Evolutionary conservation across 2,113 vertebrate species (phyloP).

Genomic region (Jacana jacana): DNA sequence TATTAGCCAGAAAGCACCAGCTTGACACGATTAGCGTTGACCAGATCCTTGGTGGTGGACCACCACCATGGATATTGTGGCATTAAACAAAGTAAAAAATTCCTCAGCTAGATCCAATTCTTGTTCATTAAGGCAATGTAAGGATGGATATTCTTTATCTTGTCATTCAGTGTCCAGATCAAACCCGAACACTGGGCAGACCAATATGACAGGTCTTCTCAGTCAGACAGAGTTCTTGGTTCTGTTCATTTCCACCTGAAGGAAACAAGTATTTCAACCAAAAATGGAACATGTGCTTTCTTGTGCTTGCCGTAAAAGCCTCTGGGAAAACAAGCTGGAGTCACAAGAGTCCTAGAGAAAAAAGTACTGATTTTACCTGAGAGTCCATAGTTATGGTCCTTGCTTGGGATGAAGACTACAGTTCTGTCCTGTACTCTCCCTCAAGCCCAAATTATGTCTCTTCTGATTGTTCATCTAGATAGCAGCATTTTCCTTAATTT

Average conservation of each 20-base stretch:
- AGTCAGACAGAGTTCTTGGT: not conserved
- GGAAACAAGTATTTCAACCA: not conserved
- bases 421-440: not conserved
- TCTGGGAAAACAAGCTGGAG: not conserved
- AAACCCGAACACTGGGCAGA: not conserved
- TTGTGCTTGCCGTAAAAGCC: not conserved
- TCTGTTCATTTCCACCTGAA: not conserved
- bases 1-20: not conserved
- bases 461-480: not conserved
- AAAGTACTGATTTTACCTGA: not conserved
- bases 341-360: not conserved
- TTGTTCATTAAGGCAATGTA: not conserved
- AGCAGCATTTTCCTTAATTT: not conserved
- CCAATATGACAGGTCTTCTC: not conserved
- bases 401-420: not conserved
- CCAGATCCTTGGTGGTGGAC: not conserved
- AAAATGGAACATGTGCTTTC: not conserved
- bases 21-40: not conserved
- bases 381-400: not conserved
- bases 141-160: not conserved
- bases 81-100: not conserved
- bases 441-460: not conserved
- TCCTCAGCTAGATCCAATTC: not conserved
- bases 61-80: not conserved
- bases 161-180: not conserved